Base-by-base conservation (phyloP, 2,888 invertebrate species). In the Athalia cordata region DNA sequence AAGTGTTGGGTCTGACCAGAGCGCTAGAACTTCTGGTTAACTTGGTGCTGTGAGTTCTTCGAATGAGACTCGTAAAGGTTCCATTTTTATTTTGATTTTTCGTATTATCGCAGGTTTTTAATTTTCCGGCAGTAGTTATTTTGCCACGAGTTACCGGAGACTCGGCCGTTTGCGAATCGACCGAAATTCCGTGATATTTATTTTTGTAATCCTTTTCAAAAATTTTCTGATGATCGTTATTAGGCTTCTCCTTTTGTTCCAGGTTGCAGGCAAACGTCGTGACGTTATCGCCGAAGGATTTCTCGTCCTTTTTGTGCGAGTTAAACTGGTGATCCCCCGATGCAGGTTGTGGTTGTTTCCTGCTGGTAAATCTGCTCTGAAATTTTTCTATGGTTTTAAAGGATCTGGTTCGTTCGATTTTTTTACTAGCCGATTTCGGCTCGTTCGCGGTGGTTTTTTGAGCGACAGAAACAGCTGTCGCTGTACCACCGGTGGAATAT, bases 11-110 rank as follows among this genome's bases (percentile, higher is more conserved):
- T 77, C 86, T 86, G 43, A 87, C 85, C 78, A 88, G 78, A 8
- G 87, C 85, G 78, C 87, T 87, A 85, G 94, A 94, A 84, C 94
- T 95, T 79, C 95, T 92, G 0, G 94, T 93, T 68, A 95, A 87
- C 87, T 95, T 95, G 1, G 95, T 95, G 82, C 95, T 95, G 84
- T 95, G 93, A 5, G 95, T 94, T 78, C 95, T 91, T 9, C 95
- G 92, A 84, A 95, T 95, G 83, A 95, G 82, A 90, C 82, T 82
- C 29, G 84, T 81, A 57, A 90, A 88, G 29, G 87, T 93, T 89
- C 82, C 93, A 90, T 79, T 75, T 4, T 75, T 61, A 9, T 29
- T 66, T 8, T 9, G 9, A 9, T 9, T 66, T 45, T 66, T 66
- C 11, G 4, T 15, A 8, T 8, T 15, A 45, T 62, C 15, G 4